Evolutionary conservation across 2,888 invertebrate species (phyloP).

Genomic region (Emesis furor): DNA sequence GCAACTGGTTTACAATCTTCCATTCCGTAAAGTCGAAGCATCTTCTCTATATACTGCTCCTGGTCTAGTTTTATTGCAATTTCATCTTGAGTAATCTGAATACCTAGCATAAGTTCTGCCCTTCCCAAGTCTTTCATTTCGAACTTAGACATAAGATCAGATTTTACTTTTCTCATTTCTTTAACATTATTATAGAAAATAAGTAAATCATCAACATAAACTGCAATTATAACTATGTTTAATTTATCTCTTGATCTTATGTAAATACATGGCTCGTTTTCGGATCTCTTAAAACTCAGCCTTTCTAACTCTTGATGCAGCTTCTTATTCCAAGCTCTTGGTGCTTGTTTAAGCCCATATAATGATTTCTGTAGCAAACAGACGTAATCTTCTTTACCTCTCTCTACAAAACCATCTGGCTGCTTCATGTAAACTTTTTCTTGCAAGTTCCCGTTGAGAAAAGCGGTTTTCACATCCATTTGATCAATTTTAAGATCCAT

Average conservation of each 20-base stretch:
- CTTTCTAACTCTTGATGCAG: no score
- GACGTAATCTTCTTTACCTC: background rate
- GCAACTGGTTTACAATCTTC: constrained; percentile 37
- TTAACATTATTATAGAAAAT: no score
- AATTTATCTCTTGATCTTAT: no score
- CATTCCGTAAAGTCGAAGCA: background rate
- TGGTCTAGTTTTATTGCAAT: background rate
- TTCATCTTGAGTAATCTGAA: constrained; percentile 38
- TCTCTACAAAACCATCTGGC: constrained; percentile 34
- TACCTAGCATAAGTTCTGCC: constrained; percentile 42
- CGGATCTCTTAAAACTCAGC: no score
- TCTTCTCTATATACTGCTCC: background rate
- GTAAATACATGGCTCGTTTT: no score
- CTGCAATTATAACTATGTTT: no score
- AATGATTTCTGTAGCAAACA: constrained; percentile 16
- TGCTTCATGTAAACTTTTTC: constrained; percentile 60
- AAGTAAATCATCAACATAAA: no score
- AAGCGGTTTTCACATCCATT: constrained; percentile 67
- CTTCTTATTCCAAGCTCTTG: no score
- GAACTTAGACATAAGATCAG: no score
- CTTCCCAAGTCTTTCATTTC: constrained; percentile 50
- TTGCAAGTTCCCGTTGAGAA: constrained; percentile 58
- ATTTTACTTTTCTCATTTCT: no score
- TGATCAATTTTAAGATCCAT: constrained; percentile 53
- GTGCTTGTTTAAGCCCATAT: constrained; percentile 19